phyloP scores from a whole-genome alignment of 2,113 vertebrate species.

The Scartelaos histophorus region DNA sequence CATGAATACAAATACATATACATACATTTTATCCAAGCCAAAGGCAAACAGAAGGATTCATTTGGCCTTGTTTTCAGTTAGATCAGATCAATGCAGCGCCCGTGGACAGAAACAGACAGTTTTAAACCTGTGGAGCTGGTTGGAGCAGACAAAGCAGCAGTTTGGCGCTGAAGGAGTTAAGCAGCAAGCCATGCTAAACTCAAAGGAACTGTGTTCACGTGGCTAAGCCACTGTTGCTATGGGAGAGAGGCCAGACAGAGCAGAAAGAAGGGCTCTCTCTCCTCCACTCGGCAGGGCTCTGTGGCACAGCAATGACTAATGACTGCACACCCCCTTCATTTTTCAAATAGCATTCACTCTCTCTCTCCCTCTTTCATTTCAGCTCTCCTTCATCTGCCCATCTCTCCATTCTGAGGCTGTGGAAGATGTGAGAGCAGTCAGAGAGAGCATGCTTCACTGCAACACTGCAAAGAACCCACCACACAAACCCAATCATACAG shows the following conservation, averaged over 20 bases:
- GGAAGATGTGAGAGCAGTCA: slow-evolving; percentile 1
- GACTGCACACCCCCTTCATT: slow-evolving; percentile 36
- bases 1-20: not conserved
- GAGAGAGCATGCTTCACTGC: slow-evolving; percentile 12
- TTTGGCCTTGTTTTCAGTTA: not conserved
- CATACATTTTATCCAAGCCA: not conserved
- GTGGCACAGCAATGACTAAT: slow-evolving; percentile 59
- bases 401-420: slow-evolving; percentile 26
- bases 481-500: not conserved
- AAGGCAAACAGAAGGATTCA: not conserved
- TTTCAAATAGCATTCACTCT: slow-evolving; percentile 53
- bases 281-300: slow-evolving; percentile 32
- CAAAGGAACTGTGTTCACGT: slow-evolving; percentile 74
- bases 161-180: slow-evolving; percentile 66
- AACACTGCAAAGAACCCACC: slow-evolving; percentile 9
- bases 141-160: slow-evolving; percentile 17
- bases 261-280: slow-evolving; percentile 60
- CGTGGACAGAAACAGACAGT: not conserved
- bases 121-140: not conserved
- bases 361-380: slow-evolving; percentile 14
- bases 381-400: slow-evolving; percentile 6
- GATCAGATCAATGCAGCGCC: not conserved
- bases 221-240: slow-evolving; percentile 79
- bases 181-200: slow-evolving; percentile 66
- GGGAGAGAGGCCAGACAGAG: slow-evolving; percentile 77